Percentiles rank a stretch among this genome's conserved stretches.
Evolutionary conservation across 2,113 vertebrate genomes (phyloP).

Genomic region (Balaenoptera acutorostrata): DNA sequence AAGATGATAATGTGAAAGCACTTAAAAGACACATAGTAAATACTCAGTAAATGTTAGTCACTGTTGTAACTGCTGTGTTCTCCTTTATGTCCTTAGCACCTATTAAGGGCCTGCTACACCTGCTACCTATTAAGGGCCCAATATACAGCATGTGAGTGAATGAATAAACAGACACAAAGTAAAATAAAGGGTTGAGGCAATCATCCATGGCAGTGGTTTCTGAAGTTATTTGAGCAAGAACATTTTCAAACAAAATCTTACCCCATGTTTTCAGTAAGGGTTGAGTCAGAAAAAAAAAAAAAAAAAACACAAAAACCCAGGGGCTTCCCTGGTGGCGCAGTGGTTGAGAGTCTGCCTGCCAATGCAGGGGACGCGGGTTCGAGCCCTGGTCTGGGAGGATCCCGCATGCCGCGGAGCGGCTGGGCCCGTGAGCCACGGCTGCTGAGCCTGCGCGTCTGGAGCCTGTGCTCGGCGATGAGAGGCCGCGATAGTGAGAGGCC

Average conservation of each 20-base stretch:
- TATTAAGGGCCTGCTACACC: not conserved
- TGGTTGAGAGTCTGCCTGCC: no score
- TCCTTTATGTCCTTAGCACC: not conserved
- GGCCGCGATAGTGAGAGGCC: no score
- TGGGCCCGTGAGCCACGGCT: no score
- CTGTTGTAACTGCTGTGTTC: not conserved
- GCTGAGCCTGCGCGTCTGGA: no score
- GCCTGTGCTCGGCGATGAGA: no score
- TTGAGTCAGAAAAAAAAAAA: not conserved
- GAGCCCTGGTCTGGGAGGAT: no score
- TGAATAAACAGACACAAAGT: not conserved
- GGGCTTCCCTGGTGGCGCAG: no score
- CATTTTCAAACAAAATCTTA: constrained; percentile 8
- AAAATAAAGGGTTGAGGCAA: not conserved
- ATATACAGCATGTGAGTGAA: not conserved
- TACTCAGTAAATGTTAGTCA: not conserved
- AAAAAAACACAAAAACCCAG: no score
- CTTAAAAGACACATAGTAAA: not conserved
- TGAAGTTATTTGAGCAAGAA: not conserved
- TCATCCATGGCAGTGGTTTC: not conserved
- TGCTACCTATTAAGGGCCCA: not conserved
- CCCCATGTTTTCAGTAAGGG: not conserved
- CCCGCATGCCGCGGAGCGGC: no score
- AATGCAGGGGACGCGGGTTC: no score
- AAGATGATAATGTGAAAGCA: not conserved